Base-by-base conservation (phyloP, 2,113 vertebrate genomes). In the Chrysemys picta region DNA sequence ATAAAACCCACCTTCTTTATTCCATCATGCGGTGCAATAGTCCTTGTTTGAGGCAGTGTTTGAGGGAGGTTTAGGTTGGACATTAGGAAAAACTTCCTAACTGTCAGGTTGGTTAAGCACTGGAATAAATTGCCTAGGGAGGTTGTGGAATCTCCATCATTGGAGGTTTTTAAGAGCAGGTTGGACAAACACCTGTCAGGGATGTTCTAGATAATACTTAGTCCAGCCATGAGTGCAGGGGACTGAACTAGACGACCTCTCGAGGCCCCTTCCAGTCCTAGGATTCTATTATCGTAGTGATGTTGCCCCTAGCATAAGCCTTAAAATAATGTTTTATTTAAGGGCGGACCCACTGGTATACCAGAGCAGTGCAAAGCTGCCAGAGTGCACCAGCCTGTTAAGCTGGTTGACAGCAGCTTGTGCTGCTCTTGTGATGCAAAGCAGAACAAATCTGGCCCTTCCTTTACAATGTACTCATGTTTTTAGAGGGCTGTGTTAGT, bases 381-480 rank as follows among this genome's bases (percentile, higher is more conserved):
- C 53, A 82, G 5, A 45, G 42, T 80, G 24, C 42, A 88, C 38
- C 62, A 93, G 49, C 56, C 79, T 53, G 35, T 59, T 84, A 92
- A 93, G 82, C 22, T 87, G 38, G 59, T 5, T 76, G 89, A 93
- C n/a, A 84, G 42, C 79, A 76, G 25, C 52, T 62, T 11, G 8
- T 45, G 19, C 45, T 89, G 72, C 45, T 89, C 11, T 86, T 91
- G 27, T 35, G 89, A 42, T 72, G 83, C 5, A 86, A 94, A 88
- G 49, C 35, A 25, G 75, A 80, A 91, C 9, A 76, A 12, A 59
- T 80, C 0, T 2, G 78, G 62, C 86, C 89, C 21, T 95, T 92
- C 19, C 78, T 88, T 84, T 91, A 8, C 84, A 85, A n/a, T 75
- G 53, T 92, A 81, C 89, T 95, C 79, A 94, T 88, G 89, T 54